phyloP scores from a whole-genome alignment of 2,113 vertebrate species.

The Coptodon rendalli region DNA sequence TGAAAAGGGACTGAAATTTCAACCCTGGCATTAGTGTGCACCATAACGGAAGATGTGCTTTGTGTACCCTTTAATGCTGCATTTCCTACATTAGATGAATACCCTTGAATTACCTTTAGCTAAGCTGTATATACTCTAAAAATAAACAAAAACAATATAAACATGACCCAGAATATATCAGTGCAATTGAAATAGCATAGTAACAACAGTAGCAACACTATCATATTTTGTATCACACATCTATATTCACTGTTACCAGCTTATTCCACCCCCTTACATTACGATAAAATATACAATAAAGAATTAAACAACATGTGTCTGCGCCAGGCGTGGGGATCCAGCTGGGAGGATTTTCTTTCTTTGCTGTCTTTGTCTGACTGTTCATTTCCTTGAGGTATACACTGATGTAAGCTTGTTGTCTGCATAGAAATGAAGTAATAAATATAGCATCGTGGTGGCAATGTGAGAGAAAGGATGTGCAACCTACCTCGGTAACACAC shows the following conservation, averaged over 20 bases:
- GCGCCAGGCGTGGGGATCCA: neutral
- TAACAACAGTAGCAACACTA: neutral
- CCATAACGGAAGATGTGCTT: neutral
- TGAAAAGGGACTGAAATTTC: neutral
- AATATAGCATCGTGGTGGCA: constrained; percentile 20
- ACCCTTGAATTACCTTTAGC: neutral
- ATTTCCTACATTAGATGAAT: neutral
- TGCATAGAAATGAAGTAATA: constrained; percentile 51
- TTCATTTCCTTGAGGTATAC: constrained; percentile 34
- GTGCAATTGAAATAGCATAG: neutral
- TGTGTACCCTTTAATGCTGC: neutral
- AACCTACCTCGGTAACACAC: constrained; percentile 32
- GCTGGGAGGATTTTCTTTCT: neutral
- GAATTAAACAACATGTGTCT: constrained; percentile 10
- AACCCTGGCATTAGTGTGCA: neutral
- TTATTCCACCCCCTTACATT: neutral
- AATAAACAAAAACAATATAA: neutral
- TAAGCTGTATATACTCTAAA: neutral
- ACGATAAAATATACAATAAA: constrained; percentile 24
- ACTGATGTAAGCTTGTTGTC: constrained; percentile 12
- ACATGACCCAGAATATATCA: neutral
- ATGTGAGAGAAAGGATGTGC: constrained; percentile 7
- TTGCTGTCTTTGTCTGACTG: constrained; percentile 27
- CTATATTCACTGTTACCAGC: neutral
- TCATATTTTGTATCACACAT: neutral